These are phyloP conservation scores for Rhopalosiphum padi DNA, from an alignment of 1,140 invertebrate species.

Conservation along the genomic window DNA sequence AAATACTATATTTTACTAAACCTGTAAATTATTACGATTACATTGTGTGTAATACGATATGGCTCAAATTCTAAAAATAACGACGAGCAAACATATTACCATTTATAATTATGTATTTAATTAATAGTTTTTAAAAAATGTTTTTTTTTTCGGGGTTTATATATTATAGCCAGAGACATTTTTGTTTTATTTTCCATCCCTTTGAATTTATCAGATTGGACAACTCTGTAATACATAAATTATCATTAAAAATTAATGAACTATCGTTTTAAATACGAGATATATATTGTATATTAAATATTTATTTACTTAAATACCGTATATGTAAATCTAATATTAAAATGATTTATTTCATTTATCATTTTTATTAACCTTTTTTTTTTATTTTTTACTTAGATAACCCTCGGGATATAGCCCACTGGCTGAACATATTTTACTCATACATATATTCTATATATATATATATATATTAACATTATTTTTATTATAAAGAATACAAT, in stretches of 20 bases:
- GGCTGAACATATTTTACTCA: too few relatives aligned
- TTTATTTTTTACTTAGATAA: too few relatives aligned
- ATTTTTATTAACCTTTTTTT: too few relatives aligned
- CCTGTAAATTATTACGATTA: neutral
- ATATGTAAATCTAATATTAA: too few relatives aligned
- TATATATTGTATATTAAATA: neutral
- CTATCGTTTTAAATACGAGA: neutral
- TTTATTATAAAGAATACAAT: too few relatives aligned
- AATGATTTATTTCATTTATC: too few relatives aligned
- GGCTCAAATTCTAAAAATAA: too few relatives aligned
- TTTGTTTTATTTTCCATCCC: neutral
- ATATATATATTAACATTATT: too few relatives aligned
- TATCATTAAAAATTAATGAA: neutral
- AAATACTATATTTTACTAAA: neutral
- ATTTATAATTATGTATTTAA: neutral
- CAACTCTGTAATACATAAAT: neutral
- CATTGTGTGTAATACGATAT: neutral
- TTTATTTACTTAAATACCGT: neutral
- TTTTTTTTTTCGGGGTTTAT: neutral
- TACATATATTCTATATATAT: too few relatives aligned
- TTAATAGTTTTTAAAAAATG: neutral
- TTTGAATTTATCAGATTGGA: neutral
- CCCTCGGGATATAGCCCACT: too few relatives aligned
- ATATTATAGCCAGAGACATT: neutral
- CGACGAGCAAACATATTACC: neutral